These are phyloP conservation scores for Zosterops pallidus DNA, from an alignment of 2,113 vertebrate species.

Conservation along the genomic window DNA sequence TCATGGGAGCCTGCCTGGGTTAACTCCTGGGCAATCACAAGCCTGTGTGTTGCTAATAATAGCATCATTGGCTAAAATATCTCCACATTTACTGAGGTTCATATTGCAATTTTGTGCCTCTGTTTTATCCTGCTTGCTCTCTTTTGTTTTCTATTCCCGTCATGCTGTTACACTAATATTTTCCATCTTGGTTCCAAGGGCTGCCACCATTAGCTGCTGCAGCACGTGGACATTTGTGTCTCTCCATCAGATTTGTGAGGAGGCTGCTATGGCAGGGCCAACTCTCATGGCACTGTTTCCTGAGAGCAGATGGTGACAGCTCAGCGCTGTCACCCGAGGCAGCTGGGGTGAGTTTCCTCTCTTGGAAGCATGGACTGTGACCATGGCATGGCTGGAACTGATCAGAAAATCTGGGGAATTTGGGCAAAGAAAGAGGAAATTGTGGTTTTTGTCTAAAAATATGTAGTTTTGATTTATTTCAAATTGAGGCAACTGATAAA, in stretches of 20 bases:
- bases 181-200: conserved; percentile 58
- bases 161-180: conserved; percentile 64
- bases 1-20: not conserved
- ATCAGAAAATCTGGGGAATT: not conserved
- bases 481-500: not conserved
- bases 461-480: not conserved
- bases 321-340: not conserved
- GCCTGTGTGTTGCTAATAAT: not conserved
- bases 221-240: conserved; percentile 43
- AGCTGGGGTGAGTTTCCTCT: not conserved
- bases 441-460: not conserved
- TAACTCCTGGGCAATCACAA: not conserved
- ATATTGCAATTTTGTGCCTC: not conserved
- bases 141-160: conserved; percentile 37
- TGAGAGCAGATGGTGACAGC: conserved; percentile 52
- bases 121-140: not conserved
- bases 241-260: conserved; percentile 23
- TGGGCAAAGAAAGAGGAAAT: not conserved
- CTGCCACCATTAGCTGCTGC: conserved; percentile 39
- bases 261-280: conserved; percentile 22
- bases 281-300: conserved; percentile 51
- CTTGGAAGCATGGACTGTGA: not conserved
- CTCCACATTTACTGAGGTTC: not conserved
- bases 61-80: not conserved
- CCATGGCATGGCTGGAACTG: not conserved